A percentile compares a stretch with the other conserved stretches of the same genome.
These are phyloP conservation scores for Microcebus griseorufus DNA, from an alignment of 2,113 vertebrate species.

Conservation along the genomic window DNA sequence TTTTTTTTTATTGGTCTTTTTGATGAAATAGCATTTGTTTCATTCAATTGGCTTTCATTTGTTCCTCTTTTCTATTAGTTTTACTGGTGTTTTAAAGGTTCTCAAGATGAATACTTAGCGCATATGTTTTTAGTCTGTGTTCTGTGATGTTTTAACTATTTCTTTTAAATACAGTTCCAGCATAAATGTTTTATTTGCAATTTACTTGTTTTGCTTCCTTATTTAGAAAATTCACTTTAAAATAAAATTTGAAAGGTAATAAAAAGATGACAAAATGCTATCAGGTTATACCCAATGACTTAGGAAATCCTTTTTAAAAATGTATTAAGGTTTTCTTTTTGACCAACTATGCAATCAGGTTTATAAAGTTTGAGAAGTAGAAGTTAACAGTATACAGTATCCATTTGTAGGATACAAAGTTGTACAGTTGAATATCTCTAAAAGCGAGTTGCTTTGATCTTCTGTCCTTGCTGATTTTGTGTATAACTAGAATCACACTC, in stretches of 20 bases:
- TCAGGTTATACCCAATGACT: background rate
- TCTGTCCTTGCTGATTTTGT: background rate
- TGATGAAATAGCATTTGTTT: background rate
- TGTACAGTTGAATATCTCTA: background rate
- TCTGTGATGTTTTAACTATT: background rate
- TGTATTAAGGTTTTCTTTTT: background rate
- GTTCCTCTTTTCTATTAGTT: background rate
- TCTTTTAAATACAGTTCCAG: background rate
- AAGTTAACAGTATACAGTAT: background rate
- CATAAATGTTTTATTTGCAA: background rate
- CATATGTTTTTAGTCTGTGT: background rate
- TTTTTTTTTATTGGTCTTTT: background rate
- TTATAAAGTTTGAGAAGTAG: background rate
- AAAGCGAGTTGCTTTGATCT: background rate
- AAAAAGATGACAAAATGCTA: too few relatives aligned
- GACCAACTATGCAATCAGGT: background rate
- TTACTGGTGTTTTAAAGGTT: background rate
- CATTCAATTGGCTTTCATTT: background rate
- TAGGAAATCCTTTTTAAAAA: background rate
- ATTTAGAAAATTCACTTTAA: constrained; percentile 5
- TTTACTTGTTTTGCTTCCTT: background rate
- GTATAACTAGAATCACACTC: background rate
- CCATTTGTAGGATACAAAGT: background rate
- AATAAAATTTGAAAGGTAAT: background rate
- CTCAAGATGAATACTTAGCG: background rate